Evolutionary conservation across 2,888 invertebrate genomes (phyloP).

Genomic region (Cynaeus angustus): DNA sequence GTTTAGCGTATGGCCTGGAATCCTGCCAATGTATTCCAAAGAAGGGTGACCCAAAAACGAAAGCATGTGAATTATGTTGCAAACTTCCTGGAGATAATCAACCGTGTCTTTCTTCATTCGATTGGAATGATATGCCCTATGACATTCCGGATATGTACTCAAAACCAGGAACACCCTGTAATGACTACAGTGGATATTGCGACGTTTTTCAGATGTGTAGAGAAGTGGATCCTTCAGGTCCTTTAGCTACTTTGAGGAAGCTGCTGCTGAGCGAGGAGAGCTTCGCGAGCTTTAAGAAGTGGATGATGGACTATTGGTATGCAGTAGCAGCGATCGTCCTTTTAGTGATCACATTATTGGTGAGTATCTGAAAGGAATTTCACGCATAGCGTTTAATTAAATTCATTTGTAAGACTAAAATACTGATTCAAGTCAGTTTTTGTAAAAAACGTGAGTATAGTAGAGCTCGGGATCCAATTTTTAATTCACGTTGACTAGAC

Average conservation of each 20-base stretch:
- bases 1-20: constrained; percentile 95
- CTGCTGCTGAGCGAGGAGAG: constrained; percentile 91
- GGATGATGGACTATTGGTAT: constrained; percentile 94
- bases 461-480: not conserved
- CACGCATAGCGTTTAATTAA: no score
- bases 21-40: constrained; percentile 94
- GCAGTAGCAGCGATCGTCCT: constrained; percentile 85
- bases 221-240: constrained; percentile 95
- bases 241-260: constrained; percentile 90
- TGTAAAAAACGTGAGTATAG: constrained; percentile 17
- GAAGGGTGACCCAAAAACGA: constrained; percentile 85
- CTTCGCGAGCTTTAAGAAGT: constrained; percentile 89
- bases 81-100: constrained; percentile 87
- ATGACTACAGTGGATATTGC: constrained; percentile 92
- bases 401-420: constrained; percentile 17
- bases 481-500: no score
- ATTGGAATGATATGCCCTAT: constrained; percentile 91
- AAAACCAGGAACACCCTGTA: constrained; percentile 95
- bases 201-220: constrained; percentile 86
- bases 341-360: constrained; percentile 85
- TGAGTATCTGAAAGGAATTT: constrained; percentile 73
- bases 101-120: constrained; percentile 90
- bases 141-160: constrained; percentile 96
- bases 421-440: constrained; percentile 10
- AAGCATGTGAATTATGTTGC: constrained; percentile 95